These are phyloP conservation scores for Stenopsyche tienmushanensis DNA, from an alignment of 1,140 invertebrate genomes.

Conservation along the genomic window DNA sequence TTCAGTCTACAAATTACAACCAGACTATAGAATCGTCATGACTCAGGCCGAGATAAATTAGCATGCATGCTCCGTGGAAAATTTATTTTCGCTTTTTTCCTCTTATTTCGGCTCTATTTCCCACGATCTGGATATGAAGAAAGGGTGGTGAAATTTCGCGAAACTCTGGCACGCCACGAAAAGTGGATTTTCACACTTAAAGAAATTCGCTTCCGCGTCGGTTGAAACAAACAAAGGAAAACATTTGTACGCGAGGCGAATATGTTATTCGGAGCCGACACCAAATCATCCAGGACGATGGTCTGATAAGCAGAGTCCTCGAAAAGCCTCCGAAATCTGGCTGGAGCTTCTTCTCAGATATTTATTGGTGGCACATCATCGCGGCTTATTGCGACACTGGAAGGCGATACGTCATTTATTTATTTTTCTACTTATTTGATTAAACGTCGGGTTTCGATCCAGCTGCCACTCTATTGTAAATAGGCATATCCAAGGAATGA, in stretches of 20 bases:
- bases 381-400: not conserved
- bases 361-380: not conserved
- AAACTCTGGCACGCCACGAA: not conserved
- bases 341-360: not conserved
- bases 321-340: not conserved
- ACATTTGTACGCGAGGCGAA: slow-evolving; percentile 13
- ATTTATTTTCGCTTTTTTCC: not conserved
- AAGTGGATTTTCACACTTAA: slow-evolving; percentile 18
- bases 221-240: slow-evolving; percentile 21
- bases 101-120: not conserved
- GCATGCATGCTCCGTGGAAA: not conserved
- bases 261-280: slow-evolving; percentile 15
- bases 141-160: not conserved
- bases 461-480: too few relatives aligned
- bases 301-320: not conserved
- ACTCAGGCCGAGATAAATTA: too few relatives aligned
- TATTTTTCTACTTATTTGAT: not conserved
- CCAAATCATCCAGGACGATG: too few relatives aligned
- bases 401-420: not conserved
- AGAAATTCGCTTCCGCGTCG: slow-evolving; percentile 11
- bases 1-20: too few relatives aligned
- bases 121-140: too few relatives aligned
- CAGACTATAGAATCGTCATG: too few relatives aligned
- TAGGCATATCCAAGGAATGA: too few relatives aligned
- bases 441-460: too few relatives aligned